phyloP scores from a whole-genome alignment of 2,888 invertebrate species.

The Apoda limacodes region DNA sequence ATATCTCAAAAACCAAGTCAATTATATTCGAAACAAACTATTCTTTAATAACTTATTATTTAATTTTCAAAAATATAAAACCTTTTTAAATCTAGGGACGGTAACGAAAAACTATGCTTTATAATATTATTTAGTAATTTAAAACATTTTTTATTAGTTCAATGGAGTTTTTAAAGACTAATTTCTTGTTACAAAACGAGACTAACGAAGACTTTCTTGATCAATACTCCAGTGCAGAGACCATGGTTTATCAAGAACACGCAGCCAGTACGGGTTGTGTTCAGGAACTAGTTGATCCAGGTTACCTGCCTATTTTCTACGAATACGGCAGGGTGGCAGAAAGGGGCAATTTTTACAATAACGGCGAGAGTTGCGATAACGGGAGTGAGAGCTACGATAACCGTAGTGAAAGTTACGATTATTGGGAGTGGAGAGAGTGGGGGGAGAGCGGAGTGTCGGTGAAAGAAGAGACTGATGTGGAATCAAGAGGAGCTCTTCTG shows the following conservation, averaged over 20 bases:
- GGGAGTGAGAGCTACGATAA: conserved; percentile 20
- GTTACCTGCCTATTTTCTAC: conserved; percentile 40
- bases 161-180: conserved; percentile 40
- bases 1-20: too few relatives aligned
- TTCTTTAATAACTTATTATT: too few relatives aligned
- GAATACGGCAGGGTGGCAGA: conserved; percentile 36
- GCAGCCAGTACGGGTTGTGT: conserved; percentile 17
- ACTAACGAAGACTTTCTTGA: conserved; percentile 18
- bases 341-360: too few relatives aligned
- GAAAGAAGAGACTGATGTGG: conserved; percentile 36
- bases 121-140: too few relatives aligned
- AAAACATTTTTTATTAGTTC: too few relatives aligned
- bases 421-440: conserved; percentile 34
- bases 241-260: conserved; percentile 19
- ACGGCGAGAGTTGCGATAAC: too few relatives aligned
- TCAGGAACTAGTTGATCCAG: conserved; percentile 24
- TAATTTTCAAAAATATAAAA: too few relatives aligned
- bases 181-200: conserved; percentile 27
- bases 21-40: too few relatives aligned
- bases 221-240: conserved; percentile 16
- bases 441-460: conserved; percentile 29
- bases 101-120: too few relatives aligned
- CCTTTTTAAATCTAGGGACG: too few relatives aligned
- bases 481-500: conserved; percentile 16
- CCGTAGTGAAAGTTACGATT: conserved; percentile 14